Base-by-base conservation (phyloP, 2,797 vertebrate species). In the Cynodonichthys magdalenae region DNA sequence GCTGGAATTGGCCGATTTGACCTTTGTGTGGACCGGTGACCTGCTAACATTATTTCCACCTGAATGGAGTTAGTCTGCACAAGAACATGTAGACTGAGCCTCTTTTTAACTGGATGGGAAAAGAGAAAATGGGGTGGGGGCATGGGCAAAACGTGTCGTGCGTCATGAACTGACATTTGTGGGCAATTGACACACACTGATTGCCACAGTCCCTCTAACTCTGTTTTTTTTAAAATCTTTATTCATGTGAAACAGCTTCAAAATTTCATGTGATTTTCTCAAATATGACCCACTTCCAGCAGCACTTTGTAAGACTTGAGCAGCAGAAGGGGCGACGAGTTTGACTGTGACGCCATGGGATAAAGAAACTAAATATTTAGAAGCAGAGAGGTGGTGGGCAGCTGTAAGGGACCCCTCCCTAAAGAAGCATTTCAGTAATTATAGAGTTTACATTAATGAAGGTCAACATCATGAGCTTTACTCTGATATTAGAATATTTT, bases 221-320 rank as follows among this genome's bases (percentile, higher is more conserved):
- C 75, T 47, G 31, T 68, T 75, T 78, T 59, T 47, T n/a, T n/a
- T n/a, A n/a, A n/a, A 59, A 74, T 83, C 49, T 79, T 74, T 53
- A 63, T 83, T 77, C 74, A 74, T 50, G 55, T 61, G 59, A 75
- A 79, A 59, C 31, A 65, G 71, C 65, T 72, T 70, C 68, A 74
- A 67, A 75, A 79, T 81, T 87, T 59, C 89, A 83, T 82, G 68
- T 64, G 53, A 67, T 79, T 89, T 91, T 87, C 92, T 93, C 90
- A 92, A 87, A 91, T 85, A 57, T 90, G 91, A 93, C 92, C 93
- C 82, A 93, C 81, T 90, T 93, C 53, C 42, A 46, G 49, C 48
- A 15, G 59, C 12, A 75, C 68, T 74, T 71, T 79, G 73, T 75
- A 44, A 67, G 69, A 62, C 15, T 11, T 6, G 39, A 59, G 74